A percentile compares a stretch with the other conserved stretches of the same genome.
Conservation (phyloP, 2,888 invertebrate species). For the Acleris laterana region DNA sequence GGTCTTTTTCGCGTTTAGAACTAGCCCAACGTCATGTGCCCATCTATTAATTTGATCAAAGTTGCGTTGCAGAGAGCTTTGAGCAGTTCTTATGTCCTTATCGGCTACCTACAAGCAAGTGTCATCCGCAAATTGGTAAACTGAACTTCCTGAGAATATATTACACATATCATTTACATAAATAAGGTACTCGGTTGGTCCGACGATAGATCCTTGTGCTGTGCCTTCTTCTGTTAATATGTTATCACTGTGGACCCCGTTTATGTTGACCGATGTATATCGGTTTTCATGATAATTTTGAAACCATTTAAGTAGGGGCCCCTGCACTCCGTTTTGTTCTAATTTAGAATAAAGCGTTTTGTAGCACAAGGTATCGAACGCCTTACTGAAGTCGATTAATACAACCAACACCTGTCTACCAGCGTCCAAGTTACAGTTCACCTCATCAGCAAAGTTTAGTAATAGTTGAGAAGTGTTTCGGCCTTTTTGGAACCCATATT, state of each 20-base stretch:
- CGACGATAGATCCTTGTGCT: background rate
- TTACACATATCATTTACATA: constrained; percentile 1
- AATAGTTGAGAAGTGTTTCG: background rate
- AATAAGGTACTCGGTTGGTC: background rate
- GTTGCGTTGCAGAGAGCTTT: background rate
- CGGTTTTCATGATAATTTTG: background rate
- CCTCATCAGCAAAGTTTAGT: background rate
- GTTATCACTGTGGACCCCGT: background rate
- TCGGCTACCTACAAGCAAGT: background rate
- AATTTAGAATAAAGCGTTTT: background rate
- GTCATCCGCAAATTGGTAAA: constrained; percentile 4
- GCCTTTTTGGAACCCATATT: background rate
- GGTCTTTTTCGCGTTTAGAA: background rate
- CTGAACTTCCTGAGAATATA: background rate
- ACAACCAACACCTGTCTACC: background rate
- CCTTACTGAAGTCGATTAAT: constrained; percentile 1
- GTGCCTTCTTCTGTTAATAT: background rate
- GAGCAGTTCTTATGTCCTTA: background rate
- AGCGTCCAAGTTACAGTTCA: background rate
- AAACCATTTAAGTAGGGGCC: background rate
- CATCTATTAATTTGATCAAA: background rate
- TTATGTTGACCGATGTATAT: background rate
- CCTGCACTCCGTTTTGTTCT: background rate
- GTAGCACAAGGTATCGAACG: background rate
- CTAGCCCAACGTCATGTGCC: background rate